phyloP scores from a whole-genome alignment of 2,888 invertebrate species.

The Tyria jacobaeae region DNA sequence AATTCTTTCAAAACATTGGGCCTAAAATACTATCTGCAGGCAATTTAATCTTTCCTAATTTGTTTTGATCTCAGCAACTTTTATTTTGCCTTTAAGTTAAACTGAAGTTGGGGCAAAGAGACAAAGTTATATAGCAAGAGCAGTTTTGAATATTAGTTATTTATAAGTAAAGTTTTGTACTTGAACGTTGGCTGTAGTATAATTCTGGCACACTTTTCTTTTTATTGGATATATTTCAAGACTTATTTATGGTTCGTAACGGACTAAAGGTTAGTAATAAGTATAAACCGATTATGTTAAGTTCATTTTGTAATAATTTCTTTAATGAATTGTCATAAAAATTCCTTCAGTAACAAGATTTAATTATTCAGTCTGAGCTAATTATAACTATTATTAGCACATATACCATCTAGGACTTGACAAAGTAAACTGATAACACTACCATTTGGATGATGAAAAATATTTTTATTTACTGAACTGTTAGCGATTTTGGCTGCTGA shows the following conservation, averaged over 20 bases:
- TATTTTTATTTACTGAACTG: no score
- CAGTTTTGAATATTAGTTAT: constrained; percentile 10
- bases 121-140: constrained; percentile 8
- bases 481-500: no score
- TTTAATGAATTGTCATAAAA: no score
- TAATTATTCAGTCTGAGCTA: no score
- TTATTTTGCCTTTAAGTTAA: constrained; percentile 13
- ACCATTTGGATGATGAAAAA: no score
- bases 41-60: constrained; percentile 13
- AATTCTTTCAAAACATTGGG: neutral
- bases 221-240: neutral
- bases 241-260: neutral
- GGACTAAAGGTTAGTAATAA: no score
- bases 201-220: neutral
- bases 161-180: neutral
- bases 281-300: no score
- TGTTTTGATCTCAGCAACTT: constrained; percentile 26
- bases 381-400: no score
- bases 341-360: no score
- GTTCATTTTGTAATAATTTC: no score
- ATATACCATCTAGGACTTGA: no score
- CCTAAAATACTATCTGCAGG: constrained; percentile 5
- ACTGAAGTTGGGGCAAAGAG: constrained; percentile 10
- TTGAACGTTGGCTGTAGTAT: neutral
- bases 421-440: no score